Evolutionary conservation across 2,797 vertebrate genomes (phyloP).

Genomic region (Anniella stebbinsi): DNA sequence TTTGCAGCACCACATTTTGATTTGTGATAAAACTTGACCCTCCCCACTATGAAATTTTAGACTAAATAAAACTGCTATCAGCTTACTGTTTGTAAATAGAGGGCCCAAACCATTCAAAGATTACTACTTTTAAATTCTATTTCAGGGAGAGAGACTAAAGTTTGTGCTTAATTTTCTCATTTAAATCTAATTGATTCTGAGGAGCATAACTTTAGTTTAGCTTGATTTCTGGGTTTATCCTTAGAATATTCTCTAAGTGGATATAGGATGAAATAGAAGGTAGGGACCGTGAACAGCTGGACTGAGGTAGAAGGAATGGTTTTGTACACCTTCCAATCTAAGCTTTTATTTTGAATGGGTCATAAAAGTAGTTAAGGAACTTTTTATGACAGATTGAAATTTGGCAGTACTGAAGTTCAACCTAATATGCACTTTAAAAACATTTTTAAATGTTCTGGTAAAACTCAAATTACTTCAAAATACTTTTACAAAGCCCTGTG

Average conservation of each 20-base stretch:
- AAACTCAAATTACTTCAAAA: constrained; percentile 31
- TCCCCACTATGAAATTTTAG: background rate
- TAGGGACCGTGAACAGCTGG: background rate
- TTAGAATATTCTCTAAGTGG: background rate
- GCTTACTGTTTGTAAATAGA: background rate
- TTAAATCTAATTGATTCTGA: background rate
- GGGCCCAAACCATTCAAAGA: background rate
- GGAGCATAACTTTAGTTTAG: background rate
- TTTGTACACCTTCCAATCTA: background rate
- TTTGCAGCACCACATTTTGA: background rate
- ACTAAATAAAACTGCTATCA: background rate
- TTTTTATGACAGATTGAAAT: constrained; percentile 22
- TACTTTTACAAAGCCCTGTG: background rate
- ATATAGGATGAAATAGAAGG: background rate
- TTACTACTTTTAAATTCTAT: background rate
- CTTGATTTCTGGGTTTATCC: background rate
- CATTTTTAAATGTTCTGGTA: constrained; percentile 20
- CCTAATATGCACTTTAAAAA: constrained; percentile 24
- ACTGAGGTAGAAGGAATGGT: background rate
- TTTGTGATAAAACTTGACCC: background rate
- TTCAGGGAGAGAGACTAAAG: background rate
- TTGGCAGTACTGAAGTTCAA: constrained; percentile 17
- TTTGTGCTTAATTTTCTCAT: background rate
- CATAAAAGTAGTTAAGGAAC: constrained; percentile 15
- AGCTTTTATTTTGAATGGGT: constrained; percentile 11